These are phyloP conservation scores for Athene noctua DNA, from an alignment of 2,113 vertebrate genomes.

Conservation along the genomic window DNA sequence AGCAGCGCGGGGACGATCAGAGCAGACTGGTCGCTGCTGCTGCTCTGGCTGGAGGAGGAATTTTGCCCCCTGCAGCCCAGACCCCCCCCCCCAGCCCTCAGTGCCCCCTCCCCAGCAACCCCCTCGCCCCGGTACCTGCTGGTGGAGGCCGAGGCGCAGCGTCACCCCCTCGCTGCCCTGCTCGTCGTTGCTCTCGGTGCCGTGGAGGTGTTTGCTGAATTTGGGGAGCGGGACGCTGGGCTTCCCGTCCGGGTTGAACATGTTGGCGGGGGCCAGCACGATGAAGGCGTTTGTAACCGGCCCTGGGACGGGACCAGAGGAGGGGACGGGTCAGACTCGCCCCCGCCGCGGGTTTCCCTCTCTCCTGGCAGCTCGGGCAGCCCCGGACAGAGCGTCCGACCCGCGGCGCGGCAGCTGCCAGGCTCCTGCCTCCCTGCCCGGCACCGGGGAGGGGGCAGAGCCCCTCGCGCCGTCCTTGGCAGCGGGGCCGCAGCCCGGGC, in stretches of 20 bases:
- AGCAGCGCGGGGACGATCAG: accelerated
- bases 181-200: slow-evolving; percentile 76
- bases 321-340: neutral
- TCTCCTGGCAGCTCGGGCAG: neutral
- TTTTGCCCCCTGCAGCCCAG: accelerated
- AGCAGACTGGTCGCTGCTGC: neutral
- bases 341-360: accelerated
- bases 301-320: slow-evolving; percentile 62
- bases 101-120: no score
- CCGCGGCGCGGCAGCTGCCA: neutral
- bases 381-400: accelerated
- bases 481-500: neutral
- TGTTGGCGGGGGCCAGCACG: slow-evolving; percentile 85
- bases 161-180: slow-evolving; percentile 73
- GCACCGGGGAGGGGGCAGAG: neutral
- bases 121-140: slow-evolving; percentile 75
- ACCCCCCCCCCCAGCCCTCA: accelerated
- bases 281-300: slow-evolving; percentile 90
- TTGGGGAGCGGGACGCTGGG: slow-evolving; percentile 84
- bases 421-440: neutral
- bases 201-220: slow-evolving; percentile 88
- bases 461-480: neutral
- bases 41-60: neutral
- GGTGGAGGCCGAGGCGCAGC: slow-evolving; percentile 79
- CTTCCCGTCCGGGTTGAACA: slow-evolving; percentile 88